phyloP scores from a whole-genome alignment of 2,797 vertebrate species.

The Platyrinchus mystaceus region DNA sequence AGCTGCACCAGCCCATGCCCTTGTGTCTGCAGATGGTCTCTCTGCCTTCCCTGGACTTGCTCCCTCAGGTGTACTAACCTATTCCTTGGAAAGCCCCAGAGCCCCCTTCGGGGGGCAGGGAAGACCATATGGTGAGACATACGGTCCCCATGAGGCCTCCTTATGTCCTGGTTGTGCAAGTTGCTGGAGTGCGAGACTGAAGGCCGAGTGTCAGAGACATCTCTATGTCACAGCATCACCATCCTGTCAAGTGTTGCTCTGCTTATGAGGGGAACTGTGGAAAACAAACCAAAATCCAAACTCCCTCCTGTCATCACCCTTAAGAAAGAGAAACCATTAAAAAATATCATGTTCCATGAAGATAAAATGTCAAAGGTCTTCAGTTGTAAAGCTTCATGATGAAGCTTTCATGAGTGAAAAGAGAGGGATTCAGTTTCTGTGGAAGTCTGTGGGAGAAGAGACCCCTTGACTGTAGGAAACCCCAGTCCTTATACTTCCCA shows the following conservation, averaged over 20 bases:
- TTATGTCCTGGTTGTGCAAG: constrained; percentile 25
- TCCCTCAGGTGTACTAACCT: background rate
- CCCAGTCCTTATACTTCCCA: background rate
- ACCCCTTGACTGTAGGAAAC: background rate
- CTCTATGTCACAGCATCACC: constrained; percentile 45
- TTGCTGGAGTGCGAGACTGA: constrained; percentile 27
- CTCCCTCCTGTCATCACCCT: background rate
- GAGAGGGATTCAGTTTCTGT: background rate
- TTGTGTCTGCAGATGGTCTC: background rate
- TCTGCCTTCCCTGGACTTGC: background rate
- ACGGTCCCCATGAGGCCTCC: background rate
- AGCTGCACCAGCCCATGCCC: background rate
- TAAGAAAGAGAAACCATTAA: background rate
- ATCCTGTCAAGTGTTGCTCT: constrained; percentile 29
- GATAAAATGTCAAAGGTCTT: background rate
- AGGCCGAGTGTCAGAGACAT: constrained; percentile 25
- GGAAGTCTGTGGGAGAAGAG: background rate
- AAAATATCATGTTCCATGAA: background rate
- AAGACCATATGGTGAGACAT: constrained; percentile 29
- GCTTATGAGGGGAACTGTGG: background rate
- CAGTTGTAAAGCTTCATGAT: background rate
- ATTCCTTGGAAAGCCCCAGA: background rate
- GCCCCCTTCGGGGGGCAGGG: background rate
- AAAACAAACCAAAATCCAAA: background rate
- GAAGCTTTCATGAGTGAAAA: background rate